Evolutionary conservation across 2,888 invertebrate species (phyloP), one percentile per base, ranked within the genome.

Genomic region (Lucinisca nassula): DNA sequence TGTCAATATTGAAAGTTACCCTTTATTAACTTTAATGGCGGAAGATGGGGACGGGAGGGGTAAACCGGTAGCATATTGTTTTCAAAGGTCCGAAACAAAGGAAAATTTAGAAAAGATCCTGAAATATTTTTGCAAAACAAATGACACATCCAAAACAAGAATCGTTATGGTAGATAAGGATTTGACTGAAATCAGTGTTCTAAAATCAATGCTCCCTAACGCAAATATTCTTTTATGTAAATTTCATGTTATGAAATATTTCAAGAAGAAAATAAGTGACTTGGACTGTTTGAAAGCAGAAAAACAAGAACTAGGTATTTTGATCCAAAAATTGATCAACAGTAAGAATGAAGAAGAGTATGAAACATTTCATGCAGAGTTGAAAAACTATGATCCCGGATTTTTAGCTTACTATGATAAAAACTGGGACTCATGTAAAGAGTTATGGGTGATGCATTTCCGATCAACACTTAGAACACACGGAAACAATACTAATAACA

Each of bases 91-190:
- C 8, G 74, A 74, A n/a, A 74, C 74, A 14, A 74, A 74, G 14
- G 74, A 74, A 10, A 74, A 74, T 40, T 30, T 74, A 27, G 74
- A 74, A 40, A 74, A 74, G 17, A 14, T 30, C 12, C 30, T 74
- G 45, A 21, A 38, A 0, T 74, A 74, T 30, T 72, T 72, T 35
- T 72, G 72, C 24, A 40, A 40, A 17, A 30, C 27, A 12, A 74
- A 74, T 30, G 45, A 74, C 49, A 40, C 24, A 1, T 45, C 74
- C 1, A 24, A n/a, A 27, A 74, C 49, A 2, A 38, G 38, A 74
- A 74, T 74, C n/a, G 24, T 74, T 30, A 74, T 74, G 74, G 45
- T 74, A 17, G 74, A 74, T 35, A 74, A 74, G 17, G 49, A 74
- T 49, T 45, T 74, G n/a, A 21, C 40, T 10, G 45, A 21, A n/a